Evolutionary conservation across 2,888 invertebrate species (phyloP).

Genomic region (Willowsia nigromaculata): DNA sequence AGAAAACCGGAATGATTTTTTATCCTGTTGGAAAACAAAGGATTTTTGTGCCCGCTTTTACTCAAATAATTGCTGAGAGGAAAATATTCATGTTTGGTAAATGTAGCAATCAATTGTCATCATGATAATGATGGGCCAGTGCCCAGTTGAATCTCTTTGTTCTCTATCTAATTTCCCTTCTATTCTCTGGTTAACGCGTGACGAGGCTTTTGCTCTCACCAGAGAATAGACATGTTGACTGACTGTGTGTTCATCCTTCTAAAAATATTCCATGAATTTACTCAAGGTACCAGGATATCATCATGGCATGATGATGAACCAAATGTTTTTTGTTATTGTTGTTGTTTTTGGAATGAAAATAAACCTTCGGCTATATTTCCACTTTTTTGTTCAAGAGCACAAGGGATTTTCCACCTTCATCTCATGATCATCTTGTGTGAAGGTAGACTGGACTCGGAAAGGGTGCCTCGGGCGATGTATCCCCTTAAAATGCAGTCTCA

Average conservation of each 20-base stretch:
- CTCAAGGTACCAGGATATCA: background rate
- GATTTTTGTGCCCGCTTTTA: background rate
- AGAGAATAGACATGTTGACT: background rate
- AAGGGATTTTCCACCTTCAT: conserved; percentile 6
- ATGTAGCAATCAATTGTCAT: too few species aligned
- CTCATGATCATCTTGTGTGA: background rate
- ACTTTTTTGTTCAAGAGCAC: background rate
- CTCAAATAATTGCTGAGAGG: too few species aligned
- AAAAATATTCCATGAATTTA: too few species aligned
- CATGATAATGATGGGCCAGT: background rate
- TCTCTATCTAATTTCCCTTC: background rate
- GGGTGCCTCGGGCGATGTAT: conserved; percentile 34
- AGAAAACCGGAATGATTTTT: conserved; percentile 43
- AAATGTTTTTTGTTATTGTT: conserved; percentile 36
- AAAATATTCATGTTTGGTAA: too few species aligned
- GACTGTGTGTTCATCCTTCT: background rate
- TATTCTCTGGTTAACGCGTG: background rate
- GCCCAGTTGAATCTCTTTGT: background rate
- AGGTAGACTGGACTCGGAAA: conserved; percentile 32
- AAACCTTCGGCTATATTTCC: background rate
- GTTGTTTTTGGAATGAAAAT: conserved; percentile 27
- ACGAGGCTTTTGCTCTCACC: background rate
- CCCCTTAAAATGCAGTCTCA: background rate
- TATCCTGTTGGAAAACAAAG: conserved; percentile 7
- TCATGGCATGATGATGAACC: conserved; percentile 33